Base-by-base conservation (phyloP, 2,113 vertebrate species). In the Leptobrachium ailaonicum region DNA sequence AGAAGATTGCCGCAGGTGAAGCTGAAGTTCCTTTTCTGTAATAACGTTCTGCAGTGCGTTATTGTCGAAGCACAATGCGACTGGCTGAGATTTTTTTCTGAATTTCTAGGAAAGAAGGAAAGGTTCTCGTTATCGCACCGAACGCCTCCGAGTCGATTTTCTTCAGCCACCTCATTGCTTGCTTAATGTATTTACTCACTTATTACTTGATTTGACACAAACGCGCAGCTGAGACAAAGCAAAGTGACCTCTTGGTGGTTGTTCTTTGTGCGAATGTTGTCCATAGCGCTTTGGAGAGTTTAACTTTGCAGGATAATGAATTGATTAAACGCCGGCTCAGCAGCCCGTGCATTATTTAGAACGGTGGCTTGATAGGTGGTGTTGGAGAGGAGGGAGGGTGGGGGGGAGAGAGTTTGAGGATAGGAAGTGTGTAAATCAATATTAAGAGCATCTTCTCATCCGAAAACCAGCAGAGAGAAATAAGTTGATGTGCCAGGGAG, bases 351-450 rank as follows among this genome's bases (percentile, higher is more conserved):
- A 62, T 74, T 74, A 44, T 74, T 62, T 74, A 32, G 14, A 74
- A 56, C 14, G 10, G 13, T 44, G 72, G 14, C 68, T 50, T 32
- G 14, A 13, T 13, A 70, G 44, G 43, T 70, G 42, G 44, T 5
- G 13, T 50, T 2, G 41, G 53, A 54, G 9, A 1, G 60, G 20
- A 32, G 20, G 20, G 20, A 32, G 20, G 41, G 66, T 69, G 41
- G 42, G 10, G 10, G 13, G 71, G 10, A 14, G 53, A 56, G 12
- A 2, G 62, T 62, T 20, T 40, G 14, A 53, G 9, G 8, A 44
- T 62, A 62, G 13, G 41, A 32, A 74, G 58, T 45, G 42, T 44
- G 41, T 74, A 74, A 74, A 74, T 74, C 72, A 74, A 74, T 74
- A 42, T 20, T 42, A 58, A 74, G 12, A n/a, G 12, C 11, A n/a